Base-by-base conservation (phyloP, 2,797 vertebrate genomes). In the Rhinatrema bivittatum region DNA sequence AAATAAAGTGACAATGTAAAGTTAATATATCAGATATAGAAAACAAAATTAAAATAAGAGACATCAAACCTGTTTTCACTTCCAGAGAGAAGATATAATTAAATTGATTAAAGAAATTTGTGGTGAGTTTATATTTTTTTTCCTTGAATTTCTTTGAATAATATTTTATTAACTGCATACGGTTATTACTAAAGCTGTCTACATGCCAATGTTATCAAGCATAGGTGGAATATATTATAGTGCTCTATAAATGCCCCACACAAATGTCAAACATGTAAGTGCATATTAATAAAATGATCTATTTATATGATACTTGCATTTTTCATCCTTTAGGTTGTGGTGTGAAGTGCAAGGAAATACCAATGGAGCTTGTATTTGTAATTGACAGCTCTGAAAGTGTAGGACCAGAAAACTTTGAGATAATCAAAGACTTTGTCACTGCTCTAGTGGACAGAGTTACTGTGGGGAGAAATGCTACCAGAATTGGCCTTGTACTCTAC, bases 371-470 rank as follows among this genome's bases (percentile, higher is more conserved):
- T 33, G 88, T 94, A 38, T 93, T 96, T 62, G 90, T 96, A 58
- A 94, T 96, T 10, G 91, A 96, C 78, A 94, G 90, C 48, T 95
- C 91, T 32, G 91, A 96, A 61, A 94, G 92, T 3, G 91, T 94
- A 5, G 91, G 92, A 11, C 90, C 90, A 3, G 90, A 93, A 51
- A 94, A 94, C 73, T 93, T 94, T 66, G 89, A 91, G 66, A 91
- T 93, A 65, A 86, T 94, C 60, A 93, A 96, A 69, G 86, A 92
- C 68, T 96, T 94, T 49, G 89, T 96, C 56, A 89, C 73, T 9
- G 78, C 88, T 32, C 60, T 96, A 63, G 87, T 95, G 52, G 91
- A 96, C 49, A 78, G 87, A 32, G 81, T 90, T 37, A 92, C 91
- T 0, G 84, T 95, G 15, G 88, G 89, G 45, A 87, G 85, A 48